Evolutionary conservation across 2,113 vertebrate genomes (phyloP).

Genomic region (Pygoscelis antarcticus): DNA sequence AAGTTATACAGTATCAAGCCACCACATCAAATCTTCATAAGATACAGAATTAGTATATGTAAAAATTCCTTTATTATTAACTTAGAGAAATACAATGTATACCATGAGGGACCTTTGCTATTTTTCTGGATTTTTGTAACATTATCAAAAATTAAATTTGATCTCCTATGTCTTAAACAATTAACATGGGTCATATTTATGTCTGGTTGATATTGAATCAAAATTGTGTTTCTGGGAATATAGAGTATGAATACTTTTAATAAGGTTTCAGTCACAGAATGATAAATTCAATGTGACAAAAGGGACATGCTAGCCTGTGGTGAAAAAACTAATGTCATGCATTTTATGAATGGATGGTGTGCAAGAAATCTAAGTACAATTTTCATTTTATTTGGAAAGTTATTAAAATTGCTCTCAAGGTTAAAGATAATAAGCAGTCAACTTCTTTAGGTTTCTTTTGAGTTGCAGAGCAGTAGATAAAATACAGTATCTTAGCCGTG

Average conservation of each 20-base stretch:
- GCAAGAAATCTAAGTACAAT: neutral
- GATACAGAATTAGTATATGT: neutral
- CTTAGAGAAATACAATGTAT: neutral
- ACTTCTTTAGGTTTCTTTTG: neutral
- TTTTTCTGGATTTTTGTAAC: neutral
- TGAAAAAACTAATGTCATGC: neutral
- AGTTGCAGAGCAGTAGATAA: neutral
- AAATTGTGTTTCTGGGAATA: neutral
- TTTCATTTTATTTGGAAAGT: neutral
- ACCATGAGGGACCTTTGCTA: fast-evolving
- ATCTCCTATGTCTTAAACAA: neutral
- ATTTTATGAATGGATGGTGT: neutral
- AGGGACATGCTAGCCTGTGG: neutral
- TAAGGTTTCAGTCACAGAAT: neutral
- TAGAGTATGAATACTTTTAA: neutral
- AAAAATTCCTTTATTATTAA: neutral
- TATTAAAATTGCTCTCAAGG: neutral
- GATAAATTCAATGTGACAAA: constrained; percentile 27
- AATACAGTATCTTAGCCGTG: neutral
- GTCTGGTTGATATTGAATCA: neutral
- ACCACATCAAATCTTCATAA: neutral
- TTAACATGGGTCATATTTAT: neutral
- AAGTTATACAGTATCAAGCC: neutral
- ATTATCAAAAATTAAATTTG: neutral
- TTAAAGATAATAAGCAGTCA: neutral